These are phyloP conservation scores for Hypselothyrea guttata DNA, from an alignment of 2,888 invertebrate genomes.

Conservation along the genomic window DNA sequence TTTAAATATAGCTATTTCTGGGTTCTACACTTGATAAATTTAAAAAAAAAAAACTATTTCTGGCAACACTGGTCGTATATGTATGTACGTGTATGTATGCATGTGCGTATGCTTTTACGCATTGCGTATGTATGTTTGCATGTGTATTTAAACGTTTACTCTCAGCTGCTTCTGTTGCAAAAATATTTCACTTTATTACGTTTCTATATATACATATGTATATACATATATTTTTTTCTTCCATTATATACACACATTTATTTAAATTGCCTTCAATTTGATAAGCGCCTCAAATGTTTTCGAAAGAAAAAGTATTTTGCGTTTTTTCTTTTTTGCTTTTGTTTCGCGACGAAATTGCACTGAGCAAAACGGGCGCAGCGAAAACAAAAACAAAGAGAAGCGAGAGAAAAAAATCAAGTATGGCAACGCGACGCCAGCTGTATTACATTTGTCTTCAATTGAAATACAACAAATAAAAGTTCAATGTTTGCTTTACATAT, in stretches of 20 bases:
- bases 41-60: too few relatives aligned
- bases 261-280: constrained; percentile 25
- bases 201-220: background rate
- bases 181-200: constrained; percentile 41
- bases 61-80: too few relatives aligned
- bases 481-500: constrained; percentile 16
- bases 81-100: constrained; percentile 11
- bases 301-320: background rate
- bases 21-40: too few relatives aligned
- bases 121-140: background rate
- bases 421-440: constrained; percentile 27
- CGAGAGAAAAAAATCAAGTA: constrained; percentile 19
- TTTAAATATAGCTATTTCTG: too few relatives aligned
- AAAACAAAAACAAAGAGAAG: constrained; percentile 6
- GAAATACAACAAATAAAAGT: constrained; percentile 27
- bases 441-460: constrained; percentile 29
- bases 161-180: constrained; percentile 34
- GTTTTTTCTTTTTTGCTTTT: constrained; percentile 9
- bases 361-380: too few relatives aligned
- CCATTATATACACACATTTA: background rate
- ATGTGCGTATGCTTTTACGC: background rate
- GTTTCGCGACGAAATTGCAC: constrained; percentile 17
- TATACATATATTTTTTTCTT: background rate
- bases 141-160: background rate
- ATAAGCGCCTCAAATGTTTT: constrained; percentile 41